phyloP scores from a whole-genome alignment of 2,113 vertebrate genomes.

The Phylloscopus trochilus region DNA sequence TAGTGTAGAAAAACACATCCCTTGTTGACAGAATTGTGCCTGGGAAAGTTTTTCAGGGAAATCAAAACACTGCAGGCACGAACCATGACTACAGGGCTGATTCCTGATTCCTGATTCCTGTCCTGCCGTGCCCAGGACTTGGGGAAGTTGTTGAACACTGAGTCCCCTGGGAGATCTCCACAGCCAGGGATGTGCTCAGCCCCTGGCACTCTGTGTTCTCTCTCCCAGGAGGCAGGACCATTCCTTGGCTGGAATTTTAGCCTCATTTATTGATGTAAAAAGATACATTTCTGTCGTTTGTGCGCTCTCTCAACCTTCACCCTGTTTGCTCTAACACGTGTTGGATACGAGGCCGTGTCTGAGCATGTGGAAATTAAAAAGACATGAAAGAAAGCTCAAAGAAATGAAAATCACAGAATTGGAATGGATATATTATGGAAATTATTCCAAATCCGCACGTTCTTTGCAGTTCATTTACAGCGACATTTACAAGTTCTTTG shows the following conservation, averaged over 20 bases:
- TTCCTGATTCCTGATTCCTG: neutral
- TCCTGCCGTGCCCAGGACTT: neutral
- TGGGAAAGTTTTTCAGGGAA: too few relatives aligned
- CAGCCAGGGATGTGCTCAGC: neutral
- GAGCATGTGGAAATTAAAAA: neutral
- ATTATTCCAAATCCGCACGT: neutral
- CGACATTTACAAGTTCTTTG: neutral
- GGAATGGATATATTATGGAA: neutral
- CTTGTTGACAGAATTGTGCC: too few relatives aligned
- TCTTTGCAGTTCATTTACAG: neutral
- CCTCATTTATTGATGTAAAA: neutral
- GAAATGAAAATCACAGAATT: neutral
- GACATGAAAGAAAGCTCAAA: neutral
- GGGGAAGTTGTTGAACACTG: neutral
- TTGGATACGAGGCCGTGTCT: rapidly evolving
- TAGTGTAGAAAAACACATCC: too few relatives aligned
- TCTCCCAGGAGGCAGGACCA: neutral
- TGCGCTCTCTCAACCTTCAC: neutral
- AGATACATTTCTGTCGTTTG: neutral
- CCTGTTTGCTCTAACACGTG: rapidly evolving
- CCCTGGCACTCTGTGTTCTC: neutral
- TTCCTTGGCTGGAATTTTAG: neutral
- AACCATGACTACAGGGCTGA: too few relatives aligned
- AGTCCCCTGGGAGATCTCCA: neutral
- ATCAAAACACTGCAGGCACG: too few relatives aligned